A percentile compares a stretch with the other conserved stretches of the same genome.
Conservation (phyloP, 1,140 invertebrate species). For the Lutraria rhynchaena region DNA sequence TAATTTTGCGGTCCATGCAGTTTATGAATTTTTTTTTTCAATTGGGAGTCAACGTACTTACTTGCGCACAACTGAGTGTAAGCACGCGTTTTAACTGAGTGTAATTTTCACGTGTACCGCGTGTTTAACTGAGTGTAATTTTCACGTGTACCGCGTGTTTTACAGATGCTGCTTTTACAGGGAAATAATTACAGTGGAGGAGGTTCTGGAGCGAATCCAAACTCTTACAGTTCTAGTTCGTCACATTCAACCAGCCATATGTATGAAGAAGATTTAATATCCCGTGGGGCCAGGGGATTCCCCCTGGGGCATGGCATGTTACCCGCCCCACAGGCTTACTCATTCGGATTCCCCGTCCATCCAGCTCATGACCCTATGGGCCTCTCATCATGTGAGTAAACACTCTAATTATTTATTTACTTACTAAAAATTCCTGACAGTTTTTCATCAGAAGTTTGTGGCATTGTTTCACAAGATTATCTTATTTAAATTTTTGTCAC, state of each 20-base stretch:
- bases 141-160: constrained; percentile 26
- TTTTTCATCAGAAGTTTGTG: neutral
- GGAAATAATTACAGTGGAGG: constrained; percentile 56
- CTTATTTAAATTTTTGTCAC: neutral
- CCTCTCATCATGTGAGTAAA: constrained; percentile 61
- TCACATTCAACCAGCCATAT: constrained; percentile 55
- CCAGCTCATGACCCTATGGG: constrained; percentile 76
- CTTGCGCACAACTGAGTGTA: constrained; percentile 1
- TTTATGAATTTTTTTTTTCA: no score
- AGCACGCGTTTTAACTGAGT: neutral
- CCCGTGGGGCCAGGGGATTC: constrained; percentile 69
- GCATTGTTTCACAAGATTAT: neutral
- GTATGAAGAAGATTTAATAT: constrained; percentile 71
- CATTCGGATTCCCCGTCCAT: constrained; percentile 76
- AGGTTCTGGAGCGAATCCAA: constrained; percentile 19
- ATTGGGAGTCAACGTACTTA: no score
- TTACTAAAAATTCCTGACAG: no score
- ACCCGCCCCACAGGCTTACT: constrained; percentile 73
- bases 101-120: constrained; percentile 21
- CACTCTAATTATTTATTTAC: neutral
- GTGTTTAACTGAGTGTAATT: neutral
- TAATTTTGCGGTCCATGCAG: no score
- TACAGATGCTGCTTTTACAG: constrained; percentile 62
- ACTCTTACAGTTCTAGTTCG: constrained; percentile 33
- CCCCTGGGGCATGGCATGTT: constrained; percentile 73